Conservation (phyloP, 92 coral and sea anemone species). For the Epizoanthus rinbou region DNA sequence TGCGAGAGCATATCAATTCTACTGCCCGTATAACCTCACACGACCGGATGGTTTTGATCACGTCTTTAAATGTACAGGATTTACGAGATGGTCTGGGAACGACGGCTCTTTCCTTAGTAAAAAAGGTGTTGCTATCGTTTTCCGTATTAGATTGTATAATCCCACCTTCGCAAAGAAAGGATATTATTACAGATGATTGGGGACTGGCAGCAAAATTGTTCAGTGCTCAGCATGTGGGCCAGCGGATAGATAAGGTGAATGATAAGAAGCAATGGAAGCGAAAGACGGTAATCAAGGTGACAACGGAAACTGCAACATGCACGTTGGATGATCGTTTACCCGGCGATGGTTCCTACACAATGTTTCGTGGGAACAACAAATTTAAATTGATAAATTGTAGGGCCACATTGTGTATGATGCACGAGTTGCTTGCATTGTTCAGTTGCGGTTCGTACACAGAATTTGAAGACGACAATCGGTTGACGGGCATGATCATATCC, state of each 20-base stretch:
- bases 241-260: constrained; percentile 23
- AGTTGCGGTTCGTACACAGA: constrained; percentile 5
- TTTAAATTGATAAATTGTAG: constrained; percentile 1
- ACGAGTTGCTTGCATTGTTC: constrained; percentile 5
- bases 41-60: constrained; percentile 20
- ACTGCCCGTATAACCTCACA: constrained; percentile 20
- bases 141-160: constrained; percentile 16
- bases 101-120: constrained; percentile 19
- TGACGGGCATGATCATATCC: constrained; percentile 5
- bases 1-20: constrained; percentile 19
- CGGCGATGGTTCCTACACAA: constrained; percentile 6
- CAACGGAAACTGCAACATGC: constrained; percentile 25
- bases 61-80: constrained; percentile 18
- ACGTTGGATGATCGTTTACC: constrained; percentile 24
- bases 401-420: constrained; percentile 5
- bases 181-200: constrained; percentile 21
- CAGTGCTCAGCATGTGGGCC: constrained; percentile 26
- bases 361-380: constrained; percentile 4
- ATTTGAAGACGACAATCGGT: constrained; percentile 4
- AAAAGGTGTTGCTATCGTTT: constrained; percentile 18
- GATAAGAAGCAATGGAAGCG: constrained; percentile 24
- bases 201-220: constrained; percentile 24
- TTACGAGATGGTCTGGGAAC: constrained; percentile 20
- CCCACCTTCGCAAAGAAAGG: constrained; percentile 21
- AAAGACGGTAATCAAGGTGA: constrained; percentile 23